Percentiles rank a stretch among this genome's conserved stretches.
Conservation (phyloP, 2,113 vertebrate species). For the Ibidorhyncha struthersii region DNA sequence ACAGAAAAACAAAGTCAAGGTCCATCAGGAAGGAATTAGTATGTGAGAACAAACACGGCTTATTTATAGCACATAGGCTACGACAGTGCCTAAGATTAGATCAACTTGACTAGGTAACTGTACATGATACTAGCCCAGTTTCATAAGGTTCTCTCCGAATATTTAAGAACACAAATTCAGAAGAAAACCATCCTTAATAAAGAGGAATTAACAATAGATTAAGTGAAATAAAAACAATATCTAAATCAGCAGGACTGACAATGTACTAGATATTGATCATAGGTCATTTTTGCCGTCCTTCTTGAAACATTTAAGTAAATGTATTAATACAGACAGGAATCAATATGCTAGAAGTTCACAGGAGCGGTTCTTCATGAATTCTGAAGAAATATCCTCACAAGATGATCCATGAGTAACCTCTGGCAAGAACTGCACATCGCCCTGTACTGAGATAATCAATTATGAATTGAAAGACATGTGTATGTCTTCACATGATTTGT, state of each 20-base stretch:
- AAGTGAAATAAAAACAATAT: neutral
- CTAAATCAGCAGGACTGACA: neutral
- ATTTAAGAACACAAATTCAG: neutral
- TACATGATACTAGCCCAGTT: neutral
- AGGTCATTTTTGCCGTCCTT: neutral
- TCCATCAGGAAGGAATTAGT: neutral
- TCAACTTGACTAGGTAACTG: neutral
- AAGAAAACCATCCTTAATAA: neutral
- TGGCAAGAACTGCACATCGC: neutral
- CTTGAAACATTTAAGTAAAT: neutral
- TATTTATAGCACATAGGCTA: neutral
- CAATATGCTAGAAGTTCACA: neutral
- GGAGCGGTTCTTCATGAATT: neutral
- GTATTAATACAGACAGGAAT: neutral
- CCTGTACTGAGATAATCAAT: neutral
- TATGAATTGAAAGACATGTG: rapidly evolving
- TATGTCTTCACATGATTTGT: neutral
- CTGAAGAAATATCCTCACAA: neutral
- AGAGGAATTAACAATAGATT: neutral
- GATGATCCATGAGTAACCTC: neutral
- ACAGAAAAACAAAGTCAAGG: neutral
- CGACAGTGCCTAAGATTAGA: neutral
- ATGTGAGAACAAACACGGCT: neutral
- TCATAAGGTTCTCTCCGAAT: neutral
- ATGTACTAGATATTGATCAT: neutral